phyloP scores from a whole-genome alignment of 2,888 invertebrate species.

The Dysmachus trigonus region DNA sequence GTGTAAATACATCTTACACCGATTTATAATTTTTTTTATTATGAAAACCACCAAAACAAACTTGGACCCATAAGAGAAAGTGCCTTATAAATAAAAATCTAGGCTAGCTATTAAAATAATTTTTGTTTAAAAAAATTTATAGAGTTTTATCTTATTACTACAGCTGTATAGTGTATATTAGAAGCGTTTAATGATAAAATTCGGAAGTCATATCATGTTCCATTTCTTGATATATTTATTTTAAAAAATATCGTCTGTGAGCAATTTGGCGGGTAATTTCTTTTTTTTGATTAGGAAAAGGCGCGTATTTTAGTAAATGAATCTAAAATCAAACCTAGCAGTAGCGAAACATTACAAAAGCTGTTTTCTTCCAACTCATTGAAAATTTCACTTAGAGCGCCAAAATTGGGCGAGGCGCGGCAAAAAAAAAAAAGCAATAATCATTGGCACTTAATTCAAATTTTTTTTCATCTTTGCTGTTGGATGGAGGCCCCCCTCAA shows the following conservation, averaged over 20 bases:
- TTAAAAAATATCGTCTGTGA: neutral
- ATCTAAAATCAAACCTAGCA: slow-evolving; percentile 25
- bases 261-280: neutral
- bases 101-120: no score
- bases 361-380: slow-evolving; percentile 12
- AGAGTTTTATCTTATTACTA: no score
- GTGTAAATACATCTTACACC: no score
- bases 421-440: slow-evolving; percentile 46
- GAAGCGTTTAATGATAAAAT: neutral
- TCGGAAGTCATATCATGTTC: neutral
- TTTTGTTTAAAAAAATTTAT: no score
- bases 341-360: slow-evolving; percentile 53
- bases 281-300: neutral
- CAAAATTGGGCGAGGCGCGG: neutral
- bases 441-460: slow-evolving; percentile 48
- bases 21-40: no score
- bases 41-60: no score
- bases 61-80: no score
- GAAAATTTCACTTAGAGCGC: neutral
- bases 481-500: neutral
- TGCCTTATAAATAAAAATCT: no score
- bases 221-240: neutral
- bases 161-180: no score
- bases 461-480: neutral
- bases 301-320: neutral